Evolutionary conservation across 2,888 invertebrate genomes (phyloP), one percentile per base, ranked within the genome.

Genomic region (Caenorhabditis imperialis): DNA sequence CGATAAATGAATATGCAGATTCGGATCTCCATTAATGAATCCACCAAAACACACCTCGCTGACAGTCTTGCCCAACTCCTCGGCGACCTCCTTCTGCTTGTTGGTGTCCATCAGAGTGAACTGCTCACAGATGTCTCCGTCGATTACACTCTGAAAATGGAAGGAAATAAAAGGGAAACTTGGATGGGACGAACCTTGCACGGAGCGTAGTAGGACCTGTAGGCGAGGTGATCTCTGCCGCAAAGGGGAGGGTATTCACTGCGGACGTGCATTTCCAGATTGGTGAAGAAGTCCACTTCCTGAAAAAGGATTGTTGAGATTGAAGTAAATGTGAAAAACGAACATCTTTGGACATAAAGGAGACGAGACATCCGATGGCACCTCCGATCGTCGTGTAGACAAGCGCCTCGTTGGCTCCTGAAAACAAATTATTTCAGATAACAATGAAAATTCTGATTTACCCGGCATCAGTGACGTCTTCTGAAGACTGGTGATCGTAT

Each of bases 251-350:
- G 92, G 89, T 96, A 94, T 89, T 99, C 98, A 78, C 95, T 94
- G 55, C 99, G 91, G 95, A 99, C 95, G 89, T 99, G 97, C 98
- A 99, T 99, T 90, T 99, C 99, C 77, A 99, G 90, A 90, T 98
- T 96, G 88, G 98, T 97, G 91, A 99, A 99, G 89, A 99, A 98
- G 89, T 99, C 99, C 85, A 96, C 96, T 89, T 99, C 98, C 90
- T 98, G 83, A 35, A 81, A 74, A 37, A 54, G 30, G 23, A 3
- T 8, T 7, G 20, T 14, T 3, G 20, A 42, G 44, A n/a, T n/a
- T n/a, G n/a, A n/a, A n/a, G n/a, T n/a, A n/a, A n/a, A n/a, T n/a
- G n/a, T n/a, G n/a, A n/a, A n/a, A 14, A 54, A 73, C 84, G 71
- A 60, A 89, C 89, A 79, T 89, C 96, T 84, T 95, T 92, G 18